Evolutionary conservation across 2,113 vertebrate genomes (phyloP).

Genomic region (Gallinago jamesoni): DNA sequence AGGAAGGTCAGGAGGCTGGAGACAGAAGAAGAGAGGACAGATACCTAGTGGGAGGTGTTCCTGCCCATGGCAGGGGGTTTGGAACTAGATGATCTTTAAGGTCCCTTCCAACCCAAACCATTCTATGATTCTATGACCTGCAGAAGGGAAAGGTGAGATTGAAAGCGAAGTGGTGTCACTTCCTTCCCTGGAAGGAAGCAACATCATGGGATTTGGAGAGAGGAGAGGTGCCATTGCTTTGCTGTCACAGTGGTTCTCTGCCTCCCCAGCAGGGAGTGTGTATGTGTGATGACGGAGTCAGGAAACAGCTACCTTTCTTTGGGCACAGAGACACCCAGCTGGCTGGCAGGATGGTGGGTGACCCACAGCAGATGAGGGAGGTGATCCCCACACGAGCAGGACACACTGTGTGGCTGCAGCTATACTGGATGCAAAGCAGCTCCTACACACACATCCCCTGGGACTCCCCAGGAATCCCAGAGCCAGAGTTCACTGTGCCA

Average conservation of each 20-base stretch:
- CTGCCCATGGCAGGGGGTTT: no score
- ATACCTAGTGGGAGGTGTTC: not conserved
- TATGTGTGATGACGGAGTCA: not conserved
- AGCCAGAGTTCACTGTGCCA: slow-evolving; percentile 43
- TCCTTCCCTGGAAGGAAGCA: not conserved
- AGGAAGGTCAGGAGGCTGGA: not conserved
- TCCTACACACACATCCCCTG: not conserved
- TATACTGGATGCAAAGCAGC: not conserved
- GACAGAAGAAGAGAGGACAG: not conserved
- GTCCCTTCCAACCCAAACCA: no score
- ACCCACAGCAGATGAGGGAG: not conserved
- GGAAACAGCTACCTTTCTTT: not conserved
- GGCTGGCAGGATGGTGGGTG: not conserved
- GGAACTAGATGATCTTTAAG: no score
- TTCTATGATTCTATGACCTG: not conserved
- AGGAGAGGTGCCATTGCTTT: not conserved
- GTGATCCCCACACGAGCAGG: not conserved
- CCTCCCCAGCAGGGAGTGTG: not conserved
- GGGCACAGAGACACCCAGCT: not conserved
- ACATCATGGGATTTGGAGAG: not conserved
- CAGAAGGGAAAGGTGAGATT: not conserved
- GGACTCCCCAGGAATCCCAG: not conserved
- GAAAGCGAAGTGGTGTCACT: not conserved
- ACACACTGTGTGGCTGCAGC: not conserved
- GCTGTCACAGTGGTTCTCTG: not conserved